Base-by-base conservation (phyloP, 2,888 invertebrate species). In the Trichacis sp. region DNA sequence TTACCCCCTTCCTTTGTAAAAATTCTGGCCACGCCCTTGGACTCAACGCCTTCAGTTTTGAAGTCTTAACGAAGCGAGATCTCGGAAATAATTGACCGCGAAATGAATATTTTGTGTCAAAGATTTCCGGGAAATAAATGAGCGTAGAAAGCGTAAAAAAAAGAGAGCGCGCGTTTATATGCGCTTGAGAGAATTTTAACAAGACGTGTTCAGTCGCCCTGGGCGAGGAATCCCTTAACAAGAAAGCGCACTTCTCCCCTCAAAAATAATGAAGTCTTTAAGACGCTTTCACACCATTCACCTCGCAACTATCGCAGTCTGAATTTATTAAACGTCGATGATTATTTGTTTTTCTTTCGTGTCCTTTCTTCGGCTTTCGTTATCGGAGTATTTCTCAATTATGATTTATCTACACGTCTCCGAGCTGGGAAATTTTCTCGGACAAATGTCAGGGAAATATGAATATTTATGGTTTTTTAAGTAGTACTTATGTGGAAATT, bases 121-220 rank as follows among this genome's bases (percentile, higher is more conserved):
- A 56, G 52, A 40, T 45, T 20, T 68, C 47, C 36, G 38, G 43
- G 29, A 24, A 40, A 24, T 18, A 33, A 20, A 51, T 49, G 20
- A 49, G 59, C 38, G 42, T 56, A 61, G 51, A 53, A 58, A 55
- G 46, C 46, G 57, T 52, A 69, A 51, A 61, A 58, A 63, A 55
- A 56, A 17, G 17, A 42, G 12, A 18, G 29, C 15, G 38, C 59
- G 38, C 49, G 42, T 15, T 53, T 60, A 58, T 45, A 56, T 66
- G 71, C 67, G 75, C 73, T 74, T 77, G 68, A 68, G 72, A 77
- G 78, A 78, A 78, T 79, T 78, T 79, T 79, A 79, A 79, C 79
- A 77, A 79, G 79, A 74, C 74, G 46, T 51, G 57, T 64, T 66
- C 64, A 67, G 72, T 73, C 69, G 78, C 78, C 76, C 69, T 65